Conservation (phyloP, 2,113 vertebrate species). For the Rhombomys opimus region DNA sequence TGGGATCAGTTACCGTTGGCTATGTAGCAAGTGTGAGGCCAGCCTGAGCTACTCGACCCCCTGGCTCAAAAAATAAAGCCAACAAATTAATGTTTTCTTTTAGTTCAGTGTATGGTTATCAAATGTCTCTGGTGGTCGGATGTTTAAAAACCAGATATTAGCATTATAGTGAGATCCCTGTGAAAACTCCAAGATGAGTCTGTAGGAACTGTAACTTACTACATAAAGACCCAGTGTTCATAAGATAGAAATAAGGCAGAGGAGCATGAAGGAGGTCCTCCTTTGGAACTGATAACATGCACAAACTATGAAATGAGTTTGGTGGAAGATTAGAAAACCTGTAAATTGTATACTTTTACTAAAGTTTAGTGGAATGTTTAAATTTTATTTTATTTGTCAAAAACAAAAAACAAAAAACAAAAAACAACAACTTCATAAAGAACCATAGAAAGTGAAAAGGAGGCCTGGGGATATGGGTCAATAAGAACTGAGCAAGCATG, state of each 20-base stretch:
- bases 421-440: too few species aligned
- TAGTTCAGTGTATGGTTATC: not conserved
- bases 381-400: too few species aligned
- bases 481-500: too few species aligned
- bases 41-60: not conserved
- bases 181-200: not conserved
- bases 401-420: too few species aligned
- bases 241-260: not conserved
- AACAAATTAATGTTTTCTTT: not conserved
- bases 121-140: not conserved
- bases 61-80: not conserved
- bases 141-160: not conserved
- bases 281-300: not conserved
- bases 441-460: too few species aligned
- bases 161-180: not conserved
- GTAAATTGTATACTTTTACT: not conserved
- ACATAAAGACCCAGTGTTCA: not conserved
- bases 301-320: slow-evolving; percentile 1
- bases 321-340: slow-evolving; percentile 13
- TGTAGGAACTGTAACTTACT: not conserved
- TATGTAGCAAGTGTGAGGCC: too few species aligned
- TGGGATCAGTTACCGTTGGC: too few species aligned
- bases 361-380: not conserved
- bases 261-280: not conserved
- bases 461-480: too few species aligned